Base-by-base conservation (phyloP, 2,113 vertebrate genomes). In the Trinectes maculatus region DNA sequence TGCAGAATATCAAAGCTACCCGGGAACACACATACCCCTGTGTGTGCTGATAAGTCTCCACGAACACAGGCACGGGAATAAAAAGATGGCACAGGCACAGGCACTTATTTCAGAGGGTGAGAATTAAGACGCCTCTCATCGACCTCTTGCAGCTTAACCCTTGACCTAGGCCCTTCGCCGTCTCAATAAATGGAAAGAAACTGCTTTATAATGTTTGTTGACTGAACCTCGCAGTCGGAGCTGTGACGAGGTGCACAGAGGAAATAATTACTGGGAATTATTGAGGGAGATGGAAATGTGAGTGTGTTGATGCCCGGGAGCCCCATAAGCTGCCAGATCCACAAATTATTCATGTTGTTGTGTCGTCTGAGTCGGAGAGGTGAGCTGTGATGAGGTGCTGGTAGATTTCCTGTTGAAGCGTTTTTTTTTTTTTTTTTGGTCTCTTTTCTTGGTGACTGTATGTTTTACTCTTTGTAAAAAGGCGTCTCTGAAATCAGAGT, bases 231-330 rank as follows among this genome's bases (percentile, higher is more conserved):
- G 42, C 62, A 26, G 68, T 13, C 47, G 68, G 65, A 40, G 34
- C 42, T 51, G 40, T 34, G 1, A 28, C 44, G 61, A 53, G n/a
- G 66, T 28, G 53, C 75, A 80, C 82, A 69, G 54, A 68, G 66
- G 80, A 87, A 55, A 82, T 87, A 82, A 89, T 87, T 85, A 85
- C 76, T 42, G 65, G 60, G 77, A 80, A 82, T 85, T 77, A 82
- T 57, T 5, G 36, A 59, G 70, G 37, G 67, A 72, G 67, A 74
- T 56, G 59, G 59, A 73, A 61, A 77, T 65, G 52, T 69, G 64
- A 72, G 60, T 70, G 37, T 70, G 72, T 76, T 78, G 75, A 33
- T 68, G 52, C 55, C 72, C 48, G 21, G 9, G 55, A 83, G 78
- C 46, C 43, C 69, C 44, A 54, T 47, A 66, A 69, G 77, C 56